phyloP scores from a whole-genome alignment of 1,140 invertebrate species.

The Hydropsyche tenuis region DNA sequence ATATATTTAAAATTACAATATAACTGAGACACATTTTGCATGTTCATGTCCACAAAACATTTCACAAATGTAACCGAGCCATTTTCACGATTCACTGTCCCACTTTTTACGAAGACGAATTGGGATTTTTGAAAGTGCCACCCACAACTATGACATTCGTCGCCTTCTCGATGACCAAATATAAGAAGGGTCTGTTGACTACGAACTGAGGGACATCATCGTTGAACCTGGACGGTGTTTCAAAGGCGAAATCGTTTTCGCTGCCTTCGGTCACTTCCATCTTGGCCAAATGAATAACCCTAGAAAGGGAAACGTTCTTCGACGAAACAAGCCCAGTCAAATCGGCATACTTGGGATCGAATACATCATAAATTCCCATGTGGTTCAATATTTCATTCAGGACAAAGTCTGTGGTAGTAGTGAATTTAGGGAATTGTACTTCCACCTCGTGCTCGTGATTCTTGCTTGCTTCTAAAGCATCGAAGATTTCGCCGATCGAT shows the following conservation, averaged over 20 bases:
- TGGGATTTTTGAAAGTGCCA: not conserved
- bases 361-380: slow-evolving; percentile 1
- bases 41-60: no score
- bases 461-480: not conserved
- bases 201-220: not conserved
- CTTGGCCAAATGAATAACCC: not conserved
- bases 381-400: not conserved
- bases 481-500: not conserved
- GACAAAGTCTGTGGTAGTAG: not conserved
- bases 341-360: not conserved
- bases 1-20: no score
- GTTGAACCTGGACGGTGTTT: not conserved
- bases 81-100: no score
- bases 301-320: not conserved
- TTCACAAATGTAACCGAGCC: no score
- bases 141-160: not conserved
- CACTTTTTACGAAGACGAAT: no score
- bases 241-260: not conserved
- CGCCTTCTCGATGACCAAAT: slow-evolving; percentile 7
- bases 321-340: not conserved
- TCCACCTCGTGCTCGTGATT: not conserved
- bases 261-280: not conserved
- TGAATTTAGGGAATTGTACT: slow-evolving; percentile 4
- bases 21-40: no score
- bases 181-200: slow-evolving; percentile 4